Evolutionary conservation across 2,888 invertebrate genomes (phyloP), one percentile per base, ranked within the genome.

Genomic region (Alloscopus bannaensis): DNA sequence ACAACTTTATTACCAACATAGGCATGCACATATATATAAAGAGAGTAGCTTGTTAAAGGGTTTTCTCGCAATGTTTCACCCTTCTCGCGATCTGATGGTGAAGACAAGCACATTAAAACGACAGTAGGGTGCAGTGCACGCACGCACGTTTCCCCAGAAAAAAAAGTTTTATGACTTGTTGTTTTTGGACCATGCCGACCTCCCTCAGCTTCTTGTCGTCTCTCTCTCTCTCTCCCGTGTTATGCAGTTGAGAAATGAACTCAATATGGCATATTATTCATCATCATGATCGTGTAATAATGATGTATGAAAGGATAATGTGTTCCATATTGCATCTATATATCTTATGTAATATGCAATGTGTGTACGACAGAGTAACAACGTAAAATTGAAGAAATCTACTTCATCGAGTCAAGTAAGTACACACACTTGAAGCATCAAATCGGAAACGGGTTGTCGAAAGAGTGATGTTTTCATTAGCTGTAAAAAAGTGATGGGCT

Each of bases 181-280:
- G 55, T 55, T 65, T 20, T 26, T 57, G 52, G 62, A 40, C 24
- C 24, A 73, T 65, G 42, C 65, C 73, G 73, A 73, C 73, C 73
- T 73, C 64, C 57, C 73, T 72, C n/a, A 50, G 71, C 36, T 71
- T 69, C n/a, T n/a, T n/a, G n/a, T n/a, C n/a, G n/a, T n/a, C n/a
- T n/a, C n/a, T n/a, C n/a, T n/a, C 18, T 18, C 50, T 3, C n/a
- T 20, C 18, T 68, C 40, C 40, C 13, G 26, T 18, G 8, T 16
- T 6, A 60, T 60, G 40, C 13, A 22, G 31, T 13, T 1, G 62
- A 13, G 47, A 28, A 66, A 22, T 47, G 66, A 47, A 50, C 29
- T 31, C 52, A 55, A 68, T 59, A 59, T 59, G 59, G 59, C 36
- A 36, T 59, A 31, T 59, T 31, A 31, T 59, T 59, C 18, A 8